Evolutionary conservation across 2,888 invertebrate species (phyloP), one percentile per base, ranked within the genome.

Genomic region (Epinotia ramella): DNA sequence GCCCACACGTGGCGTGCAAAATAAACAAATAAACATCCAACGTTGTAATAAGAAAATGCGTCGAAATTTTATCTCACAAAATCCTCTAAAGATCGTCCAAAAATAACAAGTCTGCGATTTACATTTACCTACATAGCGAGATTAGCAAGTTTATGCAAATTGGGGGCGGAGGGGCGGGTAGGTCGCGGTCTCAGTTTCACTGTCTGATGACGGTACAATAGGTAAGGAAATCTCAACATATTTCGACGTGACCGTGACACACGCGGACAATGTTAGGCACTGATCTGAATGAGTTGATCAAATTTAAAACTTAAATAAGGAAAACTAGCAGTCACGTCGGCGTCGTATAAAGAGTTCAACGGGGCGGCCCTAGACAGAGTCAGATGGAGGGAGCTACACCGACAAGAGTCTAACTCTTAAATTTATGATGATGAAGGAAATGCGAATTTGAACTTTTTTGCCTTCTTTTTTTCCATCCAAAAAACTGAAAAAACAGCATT

Each of bases 61-160:
- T 65, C 46, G 28, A n/a, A 49, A 11, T 64, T 44, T 20, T 28
- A 16, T 13, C 16, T 11, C 28, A 24, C 46, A 3, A 12, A 46
- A 49, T 16, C 33, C 11, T 57, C 18, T 11, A 11, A 4, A 0
- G 13, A n/a, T 56, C 18, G 13, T 3, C 56, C 11, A 57, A 6
- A 57, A 20, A 28, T 33, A 33, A 62, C 13, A 28, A 44, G n/a
- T 18, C 11, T 44, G 24, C 40, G 2, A 40, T 62, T 62, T 62
- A 62, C 40, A 33, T 33, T 33, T 33, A 33, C 33, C 33, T 33
- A 6, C 33, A 40, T 62, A 40, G 1, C 3, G 4, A 40, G 11
- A 63, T 63, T 63, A 44, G 40, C 40, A 18, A 40, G 40, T 63
- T 40, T 63, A 63, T 40, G 63, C 18, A 40, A 63, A 63, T 63